Evolutionary conservation across 2,797 vertebrate species (phyloP), one percentile per base, ranked within the genome.

Genomic region (Gymnothorax reevesii): DNA sequence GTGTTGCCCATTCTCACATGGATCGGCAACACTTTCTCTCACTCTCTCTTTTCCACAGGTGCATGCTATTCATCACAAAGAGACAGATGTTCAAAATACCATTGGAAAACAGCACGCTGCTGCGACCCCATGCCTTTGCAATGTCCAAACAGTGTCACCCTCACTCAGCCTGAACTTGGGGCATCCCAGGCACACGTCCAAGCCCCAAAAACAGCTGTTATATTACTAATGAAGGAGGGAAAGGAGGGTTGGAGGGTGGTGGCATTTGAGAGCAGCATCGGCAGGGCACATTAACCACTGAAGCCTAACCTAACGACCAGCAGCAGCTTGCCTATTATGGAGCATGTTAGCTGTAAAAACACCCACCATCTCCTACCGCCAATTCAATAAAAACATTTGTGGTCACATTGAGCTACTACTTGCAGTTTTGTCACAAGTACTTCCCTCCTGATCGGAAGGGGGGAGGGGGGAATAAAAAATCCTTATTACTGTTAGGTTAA

Each of bases 1-100:
- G 89, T 84, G 90, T 91, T 94, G 91, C 91, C 89, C 89, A 90
- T 93, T 94, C 89, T 5, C 87, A 87, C 87, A 89, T 88, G 86
- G 89, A 88, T 2, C 33, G 33, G 33, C 33, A 42, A 42, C 85
- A 57, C 88, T 89, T 88, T 89, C 85, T 89, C 90, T 89, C 90
- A 86, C 90, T 87, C 89, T 87, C 84, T 95, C 94, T 92, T 93
- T 82, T 89, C 89, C 73, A 94, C 95, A 95, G 95, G 95, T 96
- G 95, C 94, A 91, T 59, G 87, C 93, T 93, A 94, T 96, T 94
- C 92, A 95, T 95, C 93, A 95, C 79, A 2, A 87, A 4, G 82
- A 92, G 94, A 94, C 93, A 92, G 92, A 95, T 93, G 91, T 91
- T 92, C 94, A 89, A 95, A 95, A 93, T 95, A 95, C 94, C 94